Percentiles rank a stretch among this genome's conserved stretches.
Conservation (phyloP, 1,140 invertebrate species). For the Proales similis region DNA sequence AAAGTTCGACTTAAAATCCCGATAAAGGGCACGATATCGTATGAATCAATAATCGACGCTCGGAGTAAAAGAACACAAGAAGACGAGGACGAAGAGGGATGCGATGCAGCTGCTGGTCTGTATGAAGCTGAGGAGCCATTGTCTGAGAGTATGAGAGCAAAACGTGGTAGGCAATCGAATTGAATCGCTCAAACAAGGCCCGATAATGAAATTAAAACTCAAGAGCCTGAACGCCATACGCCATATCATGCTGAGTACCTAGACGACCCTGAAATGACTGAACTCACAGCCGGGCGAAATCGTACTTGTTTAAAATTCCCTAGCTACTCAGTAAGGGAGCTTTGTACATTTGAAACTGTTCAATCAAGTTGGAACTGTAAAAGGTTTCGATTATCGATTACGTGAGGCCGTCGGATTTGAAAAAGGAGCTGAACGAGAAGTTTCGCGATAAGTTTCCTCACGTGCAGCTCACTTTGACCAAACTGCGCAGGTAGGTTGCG, state of each 20-base stretch:
- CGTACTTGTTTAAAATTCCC: constrained; percentile 85
- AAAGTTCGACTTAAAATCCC: background rate
- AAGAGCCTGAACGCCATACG: background rate
- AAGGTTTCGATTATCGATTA: constrained; percentile 80
- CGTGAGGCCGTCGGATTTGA: constrained; percentile 86
- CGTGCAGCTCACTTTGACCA: constrained; percentile 88
- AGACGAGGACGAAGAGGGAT: background rate
- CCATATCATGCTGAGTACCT: constrained; percentile 75
- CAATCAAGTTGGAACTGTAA: constrained; percentile 43
- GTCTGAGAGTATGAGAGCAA: background rate
- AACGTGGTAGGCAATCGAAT: background rate
- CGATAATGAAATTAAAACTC: background rate
- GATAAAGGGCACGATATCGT: constrained; percentile 25
- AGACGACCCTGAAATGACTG: constrained; percentile 68
- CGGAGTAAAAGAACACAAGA: background rate
- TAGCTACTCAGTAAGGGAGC: constrained; percentile 69
- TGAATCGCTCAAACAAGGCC: background rate
- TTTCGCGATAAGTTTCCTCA: constrained; percentile 89
- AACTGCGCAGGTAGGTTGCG: constrained; percentile 72
- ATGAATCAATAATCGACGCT: constrained; percentile 3
- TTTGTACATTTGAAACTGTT: constrained; percentile 38
- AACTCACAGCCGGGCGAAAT: constrained; percentile 87
- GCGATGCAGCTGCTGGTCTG: background rate
- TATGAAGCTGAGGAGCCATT: background rate
- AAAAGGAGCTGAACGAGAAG: constrained; percentile 94